Base-by-base conservation (phyloP, 1,140 invertebrate species). In the Aplysia californica region DNA sequence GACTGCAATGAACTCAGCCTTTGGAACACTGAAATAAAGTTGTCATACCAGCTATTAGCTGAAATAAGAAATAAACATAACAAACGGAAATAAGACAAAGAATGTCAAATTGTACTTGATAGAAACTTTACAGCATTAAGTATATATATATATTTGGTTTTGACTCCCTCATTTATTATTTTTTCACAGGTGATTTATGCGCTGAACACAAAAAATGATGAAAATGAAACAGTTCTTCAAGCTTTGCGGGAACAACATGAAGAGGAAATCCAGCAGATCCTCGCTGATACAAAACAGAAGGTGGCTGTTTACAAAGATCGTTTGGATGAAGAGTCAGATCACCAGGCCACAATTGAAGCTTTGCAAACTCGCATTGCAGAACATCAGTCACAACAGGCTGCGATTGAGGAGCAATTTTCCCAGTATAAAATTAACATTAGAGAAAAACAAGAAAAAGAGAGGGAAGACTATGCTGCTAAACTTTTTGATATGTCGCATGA, bases 201-300 rank as follows among this genome's bases (percentile, higher is more conserved):
- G 38, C 80, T 90, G 1, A 90, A 90, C 79, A 89, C 89, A 0
- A 90, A 90, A 75, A 90, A 90, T 84, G 89, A 90, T 81, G 89
- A 90, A 79, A 85, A 87, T 79, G 89, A 90, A 66, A 75, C 81
- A 26, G 79, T 88, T 6, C 68, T 90, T 20, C 82, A 86, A 33
- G 80, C 65, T 33, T 58, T 90, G 33, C 85, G 86, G 79, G 85
- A 89, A 20, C 87, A 90, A 56, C 87, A 90, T 83, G 87, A 89
- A 69, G 84, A 87, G 73, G 84, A 90, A 73, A 79, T 87, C 33
- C 84, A 89, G 64, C 82, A 85, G 64, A 65, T 90, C 10, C 71
- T 88, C 39, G 81, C 82, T n/a, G 87, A 89, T 50, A 87, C 86
- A 1, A 85, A 86, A 50, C 75, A 84, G 6, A 89, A 88, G 83